Evolutionary conservation across 2,888 invertebrate genomes (phyloP).

Genomic region (Poecilobothrus nobilitatus): DNA sequence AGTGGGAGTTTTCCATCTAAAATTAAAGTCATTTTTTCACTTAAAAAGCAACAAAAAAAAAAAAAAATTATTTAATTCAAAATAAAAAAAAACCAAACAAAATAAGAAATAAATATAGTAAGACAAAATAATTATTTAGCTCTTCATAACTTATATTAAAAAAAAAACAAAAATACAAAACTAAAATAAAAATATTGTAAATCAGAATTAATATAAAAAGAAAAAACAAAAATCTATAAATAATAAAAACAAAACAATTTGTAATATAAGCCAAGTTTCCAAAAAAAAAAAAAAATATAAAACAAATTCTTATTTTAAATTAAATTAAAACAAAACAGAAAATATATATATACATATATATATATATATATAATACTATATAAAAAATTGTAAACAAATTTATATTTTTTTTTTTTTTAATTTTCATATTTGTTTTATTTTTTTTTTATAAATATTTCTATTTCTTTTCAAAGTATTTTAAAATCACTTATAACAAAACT

Average conservation of each 20-base stretch:
- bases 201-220: background rate
- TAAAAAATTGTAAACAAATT: background rate
- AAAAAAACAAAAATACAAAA: background rate
- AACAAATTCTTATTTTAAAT: background rate
- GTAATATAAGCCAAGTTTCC: background rate
- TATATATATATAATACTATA: background rate
- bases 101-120: background rate
- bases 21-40: constrained; percentile 4
- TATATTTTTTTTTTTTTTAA: too few species aligned
- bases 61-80: background rate
- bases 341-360: too few species aligned
- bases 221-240: background rate
- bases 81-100: background rate
- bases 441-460: too few species aligned
- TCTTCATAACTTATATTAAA: background rate
- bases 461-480: too few species aligned
- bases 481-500: background rate
- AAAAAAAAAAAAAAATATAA: too few species aligned
- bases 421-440: too few species aligned
- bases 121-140: background rate
- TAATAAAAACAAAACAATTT: background rate
- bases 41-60: background rate
- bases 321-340: background rate
- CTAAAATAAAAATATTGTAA: background rate
- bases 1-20: background rate